phyloP scores from a whole-genome alignment of 2,113 vertebrate genomes.

The Uria aalge region DNA sequence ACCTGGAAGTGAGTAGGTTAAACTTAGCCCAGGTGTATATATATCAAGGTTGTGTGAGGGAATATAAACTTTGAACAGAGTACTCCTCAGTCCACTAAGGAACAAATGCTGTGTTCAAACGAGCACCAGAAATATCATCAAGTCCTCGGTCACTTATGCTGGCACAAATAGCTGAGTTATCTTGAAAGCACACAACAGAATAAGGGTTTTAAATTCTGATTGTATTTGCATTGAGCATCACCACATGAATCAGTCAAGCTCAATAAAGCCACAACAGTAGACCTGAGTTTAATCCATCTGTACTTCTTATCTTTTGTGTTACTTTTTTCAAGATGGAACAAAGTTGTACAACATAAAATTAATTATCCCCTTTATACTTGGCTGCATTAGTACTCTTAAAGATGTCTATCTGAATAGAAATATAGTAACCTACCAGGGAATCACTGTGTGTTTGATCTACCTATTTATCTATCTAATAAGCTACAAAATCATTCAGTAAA shows the following conservation, averaged over 20 bases:
- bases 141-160: background rate
- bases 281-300: background rate
- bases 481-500: background rate
- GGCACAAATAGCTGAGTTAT: background rate
- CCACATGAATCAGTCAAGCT: background rate
- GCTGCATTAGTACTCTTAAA: background rate
- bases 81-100: background rate
- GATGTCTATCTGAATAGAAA: background rate
- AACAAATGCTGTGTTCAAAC: background rate
- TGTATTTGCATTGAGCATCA: background rate
- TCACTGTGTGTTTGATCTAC: background rate
- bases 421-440: background rate
- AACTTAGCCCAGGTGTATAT: background rate
- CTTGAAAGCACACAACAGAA: background rate
- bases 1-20: background rate
- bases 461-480: background rate
- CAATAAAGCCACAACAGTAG: background rate
- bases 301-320: background rate
- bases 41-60: background rate
- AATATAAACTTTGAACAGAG: background rate
- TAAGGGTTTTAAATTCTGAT: background rate
- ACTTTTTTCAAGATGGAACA: background rate
- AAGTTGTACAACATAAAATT: background rate
- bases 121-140: fast-evolving
- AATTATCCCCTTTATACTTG: background rate